Evolutionary conservation across 2,113 vertebrate species (phyloP), one percentile per base, ranked within the genome.

Genomic region (Lycaon pictus): DNA sequence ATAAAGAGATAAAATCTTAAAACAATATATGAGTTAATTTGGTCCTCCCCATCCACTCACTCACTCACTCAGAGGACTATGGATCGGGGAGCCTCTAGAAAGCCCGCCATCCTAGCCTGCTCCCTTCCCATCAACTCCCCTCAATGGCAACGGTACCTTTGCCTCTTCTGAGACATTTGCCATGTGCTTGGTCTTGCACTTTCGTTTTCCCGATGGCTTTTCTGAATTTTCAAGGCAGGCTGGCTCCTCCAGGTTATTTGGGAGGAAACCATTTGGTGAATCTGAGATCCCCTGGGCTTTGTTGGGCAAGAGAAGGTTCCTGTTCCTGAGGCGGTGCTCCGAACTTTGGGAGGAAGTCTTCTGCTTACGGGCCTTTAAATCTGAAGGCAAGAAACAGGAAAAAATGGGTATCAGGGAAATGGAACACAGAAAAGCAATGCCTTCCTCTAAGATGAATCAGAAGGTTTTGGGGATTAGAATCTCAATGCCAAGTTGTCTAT

Each of bases 101-200:
- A 93, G 37, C 22, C 56, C 35, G 63, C 63, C 10, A 17, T 43
- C 48, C 71, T 60, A 43, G 63, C 48, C 63, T 17, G 43, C 37
- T 43, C 27, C 53, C 43, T 27, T 80, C 29, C 20, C 60, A 17
- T 6, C 17, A 67, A 2, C 15, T 74, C 35, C 71, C 60, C 43
- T 67, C 37, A 7, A 65, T 4, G 37, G 35, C 93, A 69, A 51
- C 94, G 4, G 4, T 98, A 99, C 99, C 99, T 99, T 99, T 94
- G 98, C 98, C 96, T 99, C 99, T 0, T 99, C 99, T 20, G 98
- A 98, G 97, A 98, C 82, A 27, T 99, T 99, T 93, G 98, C 98
- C 92, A 99, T 98, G 98, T 99, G 99, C 96, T 99, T 99, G 98
- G 99, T 99, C 98, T 99, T 99, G 98, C 99, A 99, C 98, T 99